Conservation (phyloP, 2,113 vertebrate genomes). For the Brachyhypopomus occidentalis region DNA sequence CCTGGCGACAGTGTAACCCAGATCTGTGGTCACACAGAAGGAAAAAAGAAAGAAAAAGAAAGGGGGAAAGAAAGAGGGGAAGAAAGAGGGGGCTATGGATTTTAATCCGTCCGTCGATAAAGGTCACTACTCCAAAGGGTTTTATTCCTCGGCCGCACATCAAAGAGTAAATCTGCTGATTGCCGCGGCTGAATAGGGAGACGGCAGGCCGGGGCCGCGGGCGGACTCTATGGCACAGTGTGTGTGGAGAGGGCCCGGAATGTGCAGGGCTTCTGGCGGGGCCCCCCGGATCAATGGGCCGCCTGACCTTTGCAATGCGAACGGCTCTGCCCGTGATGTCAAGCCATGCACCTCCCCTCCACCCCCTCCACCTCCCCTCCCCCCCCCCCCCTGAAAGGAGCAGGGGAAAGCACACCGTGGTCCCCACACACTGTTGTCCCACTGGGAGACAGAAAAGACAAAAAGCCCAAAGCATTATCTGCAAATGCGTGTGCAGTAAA, state of each 20-base stretch:
- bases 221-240: constrained; percentile 73
- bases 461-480: constrained; percentile 68
- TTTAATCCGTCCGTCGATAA: constrained; percentile 81
- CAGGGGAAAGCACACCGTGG: constrained; percentile 66
- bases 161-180: constrained; percentile 81
- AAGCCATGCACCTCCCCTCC: constrained; percentile 73
- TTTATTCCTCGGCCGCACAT: constrained; percentile 79
- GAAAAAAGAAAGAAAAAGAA: constrained; percentile 20
- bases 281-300: constrained; percentile 78
- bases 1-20: constrained; percentile 71
- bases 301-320: constrained; percentile 76
- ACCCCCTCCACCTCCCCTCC: constrained; percentile 64
- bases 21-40: constrained; percentile 68
- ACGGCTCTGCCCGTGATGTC: constrained; percentile 76
- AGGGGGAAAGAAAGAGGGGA: constrained; percentile 41
- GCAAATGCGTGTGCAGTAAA: constrained; percentile 74
- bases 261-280: constrained; percentile 72
- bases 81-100: constrained; percentile 68
- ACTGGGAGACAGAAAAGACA: constrained; percentile 73
- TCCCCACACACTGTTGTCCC: constrained; percentile 73
- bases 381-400: constrained; percentile 71
- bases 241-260: constrained; percentile 73
- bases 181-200: constrained; percentile 75
- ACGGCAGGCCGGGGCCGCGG: constrained; percentile 77
- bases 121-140: constrained; percentile 76